Evolutionary conservation across 2,888 invertebrate genomes (phyloP).

Genomic region (Lasioglossum figueresi): DNA sequence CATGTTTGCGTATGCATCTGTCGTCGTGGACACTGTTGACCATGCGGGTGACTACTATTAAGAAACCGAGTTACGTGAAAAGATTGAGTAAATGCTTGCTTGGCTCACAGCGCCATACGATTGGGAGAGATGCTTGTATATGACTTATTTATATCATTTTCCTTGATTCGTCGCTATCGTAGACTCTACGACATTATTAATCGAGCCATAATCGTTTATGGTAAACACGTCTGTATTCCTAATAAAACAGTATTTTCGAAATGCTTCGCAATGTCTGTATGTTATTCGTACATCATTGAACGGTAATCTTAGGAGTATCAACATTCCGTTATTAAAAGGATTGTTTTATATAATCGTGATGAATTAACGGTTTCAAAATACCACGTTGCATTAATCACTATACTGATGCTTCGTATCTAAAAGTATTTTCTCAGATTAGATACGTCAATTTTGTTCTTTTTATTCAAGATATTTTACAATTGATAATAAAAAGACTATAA

Average conservation of each 20-base stretch:
- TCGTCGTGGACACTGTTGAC: not conserved
- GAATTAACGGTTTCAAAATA: conserved; percentile 43
- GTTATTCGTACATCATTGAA: not conserved
- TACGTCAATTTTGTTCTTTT: conserved; percentile 25
- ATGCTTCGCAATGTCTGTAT: conserved; percentile 3
- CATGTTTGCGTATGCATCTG: not conserved
- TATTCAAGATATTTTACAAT: conserved; percentile 46
- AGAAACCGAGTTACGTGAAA: not conserved
- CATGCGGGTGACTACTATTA: conserved; percentile 19
- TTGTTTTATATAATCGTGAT: conserved; percentile 32
- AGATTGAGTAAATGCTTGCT: not conserved
- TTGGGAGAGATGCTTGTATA: not conserved
- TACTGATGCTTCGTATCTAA: not conserved
- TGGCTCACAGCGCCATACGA: not conserved
- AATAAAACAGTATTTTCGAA: conserved; percentile 40
- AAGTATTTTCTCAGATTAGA: not conserved
- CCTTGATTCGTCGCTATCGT: not conserved
- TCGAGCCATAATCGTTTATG: conserved; percentile 7
- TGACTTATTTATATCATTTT: conserved; percentile 36
- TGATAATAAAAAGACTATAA: conserved; percentile 41
- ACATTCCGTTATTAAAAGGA: conserved; percentile 40
- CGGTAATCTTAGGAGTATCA: not conserved
- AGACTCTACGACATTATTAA: conserved; percentile 12
- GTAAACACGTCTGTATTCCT: conserved; percentile 27
- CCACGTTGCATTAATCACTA: not conserved